Evolutionary conservation across 2,797 vertebrate genomes (phyloP), one percentile per base, ranked within the genome.

Genomic region (Acridotheres tristis): DNA sequence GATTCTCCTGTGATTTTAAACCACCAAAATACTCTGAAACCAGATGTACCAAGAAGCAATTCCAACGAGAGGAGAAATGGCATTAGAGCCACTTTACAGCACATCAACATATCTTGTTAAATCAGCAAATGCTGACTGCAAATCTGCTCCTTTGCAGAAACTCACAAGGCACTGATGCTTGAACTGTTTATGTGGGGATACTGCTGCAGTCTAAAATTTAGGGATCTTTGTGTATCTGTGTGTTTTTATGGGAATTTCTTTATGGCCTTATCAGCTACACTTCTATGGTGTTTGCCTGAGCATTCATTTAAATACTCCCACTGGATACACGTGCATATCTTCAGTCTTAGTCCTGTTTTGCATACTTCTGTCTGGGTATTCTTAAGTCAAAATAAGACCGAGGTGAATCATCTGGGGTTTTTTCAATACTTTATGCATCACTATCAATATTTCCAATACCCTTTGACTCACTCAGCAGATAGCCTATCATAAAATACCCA

Each of bases 321-420:
- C 43, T 63, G 8, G 3, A 71, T 23, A 76, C 75, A 79, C 9
- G 22, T 78, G 73, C 58, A 62, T 27, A 55, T 74, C 80, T 86
- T 90, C 59, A 59, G 42, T 67, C 71, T 66, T 45, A 43, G 34
- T 76, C 29, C 63, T 88, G 73, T 84, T 91, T 88, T 95, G 80
- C 89, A 87, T 94, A 55, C 26, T 73, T 54, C 42, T 80, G 38
- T 65, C 94, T 77, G 88, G 77, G 30, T 81, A 90, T 95, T 95
- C 96, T 94, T 34, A 89, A 93, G 87, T 19, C 53, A 58, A 91
- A 94, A 50, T 42, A 82, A 42, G 67, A 87, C 57, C 85, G 85
- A 89, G 54, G 48, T 96, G 96, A 96, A 88, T 92, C 94, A 95
- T 67, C 63, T 51, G 88, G 95, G 93, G 62, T 16, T 95, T 95